Base-by-base conservation (phyloP, 2,888 invertebrate species). In the Coleophora deauratella region DNA sequence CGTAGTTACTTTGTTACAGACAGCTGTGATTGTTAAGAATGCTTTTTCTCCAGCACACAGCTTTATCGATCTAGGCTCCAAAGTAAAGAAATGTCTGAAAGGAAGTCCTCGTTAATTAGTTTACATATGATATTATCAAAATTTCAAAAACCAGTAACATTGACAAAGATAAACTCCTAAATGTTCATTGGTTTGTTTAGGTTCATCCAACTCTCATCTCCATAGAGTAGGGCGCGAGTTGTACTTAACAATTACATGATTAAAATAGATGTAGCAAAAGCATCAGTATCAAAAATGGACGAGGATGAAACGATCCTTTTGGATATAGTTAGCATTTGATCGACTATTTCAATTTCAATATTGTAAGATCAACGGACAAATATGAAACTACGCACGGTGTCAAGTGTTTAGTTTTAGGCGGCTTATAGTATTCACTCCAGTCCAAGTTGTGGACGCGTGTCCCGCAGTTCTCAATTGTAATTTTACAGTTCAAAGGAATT, bases 401-500 rank as follows among this genome's bases (percentile, higher is more conserved):
- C 1, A 8, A 12, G 9, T 35, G 15, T 55, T 80, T 77, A 21
- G 60, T 70, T 60, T 81, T 82, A 13, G 78, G 78, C 9, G 76
- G 66, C 53, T 84, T 85, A 42, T 74, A 78, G 58, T 70, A 57
- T 56, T 80, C 80, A 38, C 77, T 79, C 86, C 88, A 89, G 44
- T 86, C 73, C 21, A 91, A 60, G 31, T 82, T 72, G 52, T 89
- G 88, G 43, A 76, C 40, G 34, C 79, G 76, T 1, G 79, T 85
- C 1, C 90, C 89, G 55, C 79, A 75, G 54, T 91, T 91, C 47
- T 79, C 82, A 59, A 90, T 72, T 0, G 56, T 59, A 11, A 90
- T 75, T 48, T 73, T 72, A 45, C 63, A 56, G 37, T 63, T 59
- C 37, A 87, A 60, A 1, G 71, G 71, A 42, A 80, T 72, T 59